Percentiles rank a stretch among this genome's conserved stretches.
These are phyloP conservation scores for Cecropterus lyciades DNA, from an alignment of 1,140 invertebrate genomes.

Conservation along the genomic window DNA sequence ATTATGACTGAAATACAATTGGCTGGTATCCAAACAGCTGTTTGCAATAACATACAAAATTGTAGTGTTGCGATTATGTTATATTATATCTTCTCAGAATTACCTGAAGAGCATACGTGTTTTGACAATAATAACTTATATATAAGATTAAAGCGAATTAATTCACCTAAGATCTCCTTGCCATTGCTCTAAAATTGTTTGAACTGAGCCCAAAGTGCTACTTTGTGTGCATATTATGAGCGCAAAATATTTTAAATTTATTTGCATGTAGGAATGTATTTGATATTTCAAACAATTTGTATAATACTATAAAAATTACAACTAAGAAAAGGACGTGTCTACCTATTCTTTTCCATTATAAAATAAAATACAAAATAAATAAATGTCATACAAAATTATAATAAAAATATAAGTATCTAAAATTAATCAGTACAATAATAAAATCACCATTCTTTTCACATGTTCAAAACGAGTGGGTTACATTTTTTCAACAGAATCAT, in stretches of 20 bases:
- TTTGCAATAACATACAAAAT: conserved; percentile 44
- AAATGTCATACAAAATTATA: conserved; percentile 10
- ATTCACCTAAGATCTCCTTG: too few relatives aligned
- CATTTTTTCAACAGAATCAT: not conserved
- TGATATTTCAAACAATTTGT: too few relatives aligned
- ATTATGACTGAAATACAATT: conserved; percentile 47
- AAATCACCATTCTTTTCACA: not conserved
- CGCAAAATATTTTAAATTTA: too few relatives aligned
- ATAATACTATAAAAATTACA: not conserved
- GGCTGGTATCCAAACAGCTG: conserved; percentile 58
- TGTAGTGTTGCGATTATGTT: conserved; percentile 13
- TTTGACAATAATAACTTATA: not conserved
- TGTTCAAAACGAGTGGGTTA: not conserved
- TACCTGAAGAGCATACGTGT: not conserved
- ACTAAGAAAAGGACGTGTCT: not conserved
- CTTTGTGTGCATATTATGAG: too few relatives aligned
- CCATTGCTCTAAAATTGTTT: too few relatives aligned
- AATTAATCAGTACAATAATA: conserved; percentile 13
- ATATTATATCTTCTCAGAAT: not conserved
- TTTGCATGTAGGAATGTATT: not conserved
- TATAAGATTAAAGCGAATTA: not conserved
- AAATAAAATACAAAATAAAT: not conserved
- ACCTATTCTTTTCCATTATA: too few relatives aligned
- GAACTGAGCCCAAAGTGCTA: too few relatives aligned
- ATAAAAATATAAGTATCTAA: conserved; percentile 1